These are phyloP conservation scores for Anguilla rostrata DNA, from an alignment of 2,113 vertebrate species.

Conservation along the genomic window DNA sequence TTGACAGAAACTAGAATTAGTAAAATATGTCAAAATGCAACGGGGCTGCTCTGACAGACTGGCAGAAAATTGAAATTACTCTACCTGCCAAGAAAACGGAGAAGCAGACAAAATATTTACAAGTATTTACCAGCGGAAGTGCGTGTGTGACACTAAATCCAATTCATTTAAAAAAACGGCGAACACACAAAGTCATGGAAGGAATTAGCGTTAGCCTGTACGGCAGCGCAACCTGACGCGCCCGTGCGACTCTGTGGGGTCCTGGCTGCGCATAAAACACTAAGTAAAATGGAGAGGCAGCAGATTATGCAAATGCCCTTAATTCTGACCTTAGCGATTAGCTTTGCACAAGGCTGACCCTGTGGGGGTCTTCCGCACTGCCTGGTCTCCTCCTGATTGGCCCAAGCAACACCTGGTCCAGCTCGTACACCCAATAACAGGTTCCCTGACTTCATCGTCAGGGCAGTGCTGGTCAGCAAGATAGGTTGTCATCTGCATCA, in stretches of 20 bases:
- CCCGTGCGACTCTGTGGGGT: constrained; percentile 19
- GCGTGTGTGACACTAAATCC: constrained; percentile 67
- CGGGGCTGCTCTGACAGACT: constrained; percentile 63
- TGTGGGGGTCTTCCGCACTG: constrained; percentile 50
- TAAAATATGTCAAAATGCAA: constrained; percentile 70
- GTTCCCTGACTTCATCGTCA: constrained; percentile 28
- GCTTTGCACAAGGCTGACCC: constrained; percentile 56
- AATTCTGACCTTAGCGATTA: constrained; percentile 55
- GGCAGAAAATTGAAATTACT: constrained; percentile 52
- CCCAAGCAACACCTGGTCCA: constrained; percentile 51
- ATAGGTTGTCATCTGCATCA: neutral
- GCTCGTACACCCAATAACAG: constrained; percentile 72
- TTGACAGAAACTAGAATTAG: constrained; percentile 62
- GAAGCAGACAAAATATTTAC: constrained; percentile 58
- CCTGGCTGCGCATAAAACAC: constrained; percentile 19
- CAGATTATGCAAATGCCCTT: constrained; percentile 47
- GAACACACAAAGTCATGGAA: constrained; percentile 40
- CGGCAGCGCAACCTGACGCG: constrained; percentile 45
- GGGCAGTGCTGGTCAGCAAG: neutral
- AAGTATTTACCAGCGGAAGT: constrained; percentile 57
- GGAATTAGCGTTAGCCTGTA: constrained; percentile 44
- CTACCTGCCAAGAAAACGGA: constrained; percentile 62
- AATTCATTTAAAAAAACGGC: constrained; percentile 64
- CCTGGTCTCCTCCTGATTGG: constrained; percentile 43
- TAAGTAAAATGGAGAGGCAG: neutral